Conservation (phyloP, 2,797 vertebrate species). For the Prionace glauca region DNA sequence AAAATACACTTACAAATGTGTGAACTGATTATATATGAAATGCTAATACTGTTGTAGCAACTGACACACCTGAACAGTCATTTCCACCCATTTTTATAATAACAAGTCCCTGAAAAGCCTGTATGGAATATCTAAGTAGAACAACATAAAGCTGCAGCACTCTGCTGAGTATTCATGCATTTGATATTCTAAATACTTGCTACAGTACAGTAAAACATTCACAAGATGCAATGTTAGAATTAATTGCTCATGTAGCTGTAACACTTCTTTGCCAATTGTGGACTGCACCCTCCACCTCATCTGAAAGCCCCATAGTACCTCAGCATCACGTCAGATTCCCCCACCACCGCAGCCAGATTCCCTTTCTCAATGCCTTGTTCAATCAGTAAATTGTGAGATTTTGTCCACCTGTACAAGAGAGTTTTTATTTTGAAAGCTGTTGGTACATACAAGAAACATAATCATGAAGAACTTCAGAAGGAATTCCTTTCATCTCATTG, state of each 20-base stretch:
- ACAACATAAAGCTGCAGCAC: background rate
- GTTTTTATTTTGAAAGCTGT: constrained; percentile 3
- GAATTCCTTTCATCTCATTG: background rate
- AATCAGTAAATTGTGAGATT: constrained; percentile 82
- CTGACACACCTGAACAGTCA: background rate
- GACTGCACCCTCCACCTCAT: background rate
- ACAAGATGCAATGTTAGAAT: background rate
- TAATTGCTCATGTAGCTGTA: background rate
- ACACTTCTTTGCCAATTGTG: background rate
- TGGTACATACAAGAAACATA: background rate
- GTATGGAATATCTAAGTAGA: background rate
- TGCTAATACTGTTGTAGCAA: background rate
- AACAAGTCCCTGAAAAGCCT: background rate
- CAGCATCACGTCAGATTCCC: constrained; percentile 82
- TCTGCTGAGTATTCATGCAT: background rate
- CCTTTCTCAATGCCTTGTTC: constrained; percentile 80
- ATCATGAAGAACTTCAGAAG: background rate
- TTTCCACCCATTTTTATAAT: background rate
- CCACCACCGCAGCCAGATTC: constrained; percentile 77
- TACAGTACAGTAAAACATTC: background rate
- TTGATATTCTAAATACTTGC: background rate
- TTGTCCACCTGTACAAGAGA: constrained; percentile 75
- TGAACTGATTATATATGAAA: background rate
- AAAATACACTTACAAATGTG: background rate
- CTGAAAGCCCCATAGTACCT: constrained; percentile 58